phyloP scores from a whole-genome alignment of 2,797 vertebrate genomes.

The Myiothlypis chrysogaster region DNA sequence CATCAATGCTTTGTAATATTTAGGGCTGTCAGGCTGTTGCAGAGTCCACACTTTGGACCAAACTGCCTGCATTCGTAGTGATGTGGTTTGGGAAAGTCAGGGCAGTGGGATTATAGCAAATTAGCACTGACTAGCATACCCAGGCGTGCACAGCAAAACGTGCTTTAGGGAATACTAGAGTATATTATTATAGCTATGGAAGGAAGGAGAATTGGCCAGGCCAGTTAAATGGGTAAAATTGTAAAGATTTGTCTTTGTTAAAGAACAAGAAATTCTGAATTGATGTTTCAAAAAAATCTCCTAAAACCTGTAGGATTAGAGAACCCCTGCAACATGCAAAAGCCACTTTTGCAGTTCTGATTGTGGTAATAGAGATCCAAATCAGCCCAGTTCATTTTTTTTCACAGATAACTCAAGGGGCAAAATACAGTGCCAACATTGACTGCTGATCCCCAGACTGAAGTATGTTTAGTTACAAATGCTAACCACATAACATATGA shows the following conservation, averaged over 20 bases:
- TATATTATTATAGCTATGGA: constrained; percentile 13
- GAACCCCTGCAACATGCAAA: not conserved
- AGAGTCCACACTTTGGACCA: not conserved
- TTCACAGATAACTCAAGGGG: not conserved
- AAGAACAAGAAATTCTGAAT: not conserved
- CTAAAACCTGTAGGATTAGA: not conserved
- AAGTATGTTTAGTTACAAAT: not conserved
- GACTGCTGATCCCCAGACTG: not conserved
- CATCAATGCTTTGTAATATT: not conserved
- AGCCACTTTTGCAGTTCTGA: not conserved
- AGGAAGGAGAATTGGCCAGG: not conserved
- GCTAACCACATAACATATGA: not conserved
- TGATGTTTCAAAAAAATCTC: not conserved
- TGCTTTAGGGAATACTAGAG: not conserved
- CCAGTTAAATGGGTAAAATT: not conserved
- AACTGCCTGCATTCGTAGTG: not conserved
- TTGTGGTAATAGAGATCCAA: not conserved
- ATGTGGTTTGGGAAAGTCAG: constrained; percentile 3
- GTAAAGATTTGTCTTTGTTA: not conserved
- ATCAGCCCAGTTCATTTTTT: not conserved
- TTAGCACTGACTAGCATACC: not conserved
- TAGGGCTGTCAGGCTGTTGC: not conserved
- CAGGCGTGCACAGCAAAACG: not conserved
- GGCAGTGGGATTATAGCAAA: not conserved
- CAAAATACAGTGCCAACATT: not conserved